A percentile compares a stretch with the other conserved stretches of the same genome.
Evolutionary conservation across 2,888 invertebrate species (phyloP).

Genomic region (Amiota mariae): DNA sequence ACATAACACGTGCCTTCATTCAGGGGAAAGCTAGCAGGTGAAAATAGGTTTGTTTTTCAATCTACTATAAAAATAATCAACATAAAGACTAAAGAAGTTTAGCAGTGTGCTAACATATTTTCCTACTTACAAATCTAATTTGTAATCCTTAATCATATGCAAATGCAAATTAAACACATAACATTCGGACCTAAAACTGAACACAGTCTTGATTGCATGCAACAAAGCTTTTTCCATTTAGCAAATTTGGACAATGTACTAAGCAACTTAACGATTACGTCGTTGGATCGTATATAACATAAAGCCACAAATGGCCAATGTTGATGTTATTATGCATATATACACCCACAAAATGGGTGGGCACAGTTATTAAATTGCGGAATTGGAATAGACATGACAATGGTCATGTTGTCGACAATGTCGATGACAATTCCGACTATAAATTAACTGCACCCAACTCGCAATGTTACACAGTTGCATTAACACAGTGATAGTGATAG

Average conservation of each 20-base stretch:
- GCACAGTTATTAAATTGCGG: background rate
- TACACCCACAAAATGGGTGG: conserved; percentile 14
- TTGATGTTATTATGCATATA: background rate
- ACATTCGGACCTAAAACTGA: conserved; percentile 19
- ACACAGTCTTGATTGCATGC: background rate
- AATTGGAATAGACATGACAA: conserved; percentile 11
- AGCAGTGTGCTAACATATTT: background rate
- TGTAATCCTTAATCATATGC: conserved; percentile 26
- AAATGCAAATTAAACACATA: background rate
- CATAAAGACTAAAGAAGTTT: background rate
- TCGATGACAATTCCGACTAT: background rate
- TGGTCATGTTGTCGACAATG: background rate
- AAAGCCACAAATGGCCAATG: conserved; percentile 1
- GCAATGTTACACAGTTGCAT: background rate
- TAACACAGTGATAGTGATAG: no score
- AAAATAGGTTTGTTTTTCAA: conserved; percentile 18
- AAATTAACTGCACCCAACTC: conserved; percentile 18
- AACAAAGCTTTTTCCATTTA: background rate
- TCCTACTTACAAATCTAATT: background rate
- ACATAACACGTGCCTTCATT: conserved; percentile 18
- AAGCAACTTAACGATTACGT: background rate
- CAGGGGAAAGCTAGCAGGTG: background rate
- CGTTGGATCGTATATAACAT: background rate
- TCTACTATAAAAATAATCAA: background rate
- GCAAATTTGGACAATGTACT: no score